Conservation (phyloP, 2,888 invertebrate genomes). For the Chydorus sphaericus region DNA sequence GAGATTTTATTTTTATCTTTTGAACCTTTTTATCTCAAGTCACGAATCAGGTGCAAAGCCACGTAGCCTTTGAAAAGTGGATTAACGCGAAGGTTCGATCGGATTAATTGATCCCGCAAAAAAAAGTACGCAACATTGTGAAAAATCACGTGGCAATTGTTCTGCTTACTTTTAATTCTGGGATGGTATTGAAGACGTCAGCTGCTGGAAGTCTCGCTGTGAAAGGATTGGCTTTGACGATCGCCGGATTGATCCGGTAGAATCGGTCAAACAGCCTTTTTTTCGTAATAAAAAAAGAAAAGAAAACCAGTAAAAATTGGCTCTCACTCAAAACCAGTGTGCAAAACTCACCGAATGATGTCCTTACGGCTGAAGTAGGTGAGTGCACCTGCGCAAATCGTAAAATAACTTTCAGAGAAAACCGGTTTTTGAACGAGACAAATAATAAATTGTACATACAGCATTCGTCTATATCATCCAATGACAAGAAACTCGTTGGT, state of each 20-base stretch:
- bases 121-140: too few species aligned
- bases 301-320: too few species aligned
- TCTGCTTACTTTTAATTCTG: slow-evolving; percentile 48
- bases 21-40: too few species aligned
- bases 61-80: too few species aligned
- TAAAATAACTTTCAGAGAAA: not conserved
- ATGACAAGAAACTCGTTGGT: not conserved
- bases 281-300: too few species aligned
- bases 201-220: slow-evolving; percentile 34
- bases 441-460: not conserved
- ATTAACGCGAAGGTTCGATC: too few species aligned
- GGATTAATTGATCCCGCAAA: too few species aligned
- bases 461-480: slow-evolving; percentile 7
- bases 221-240: slow-evolving; percentile 1
- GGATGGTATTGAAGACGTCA: slow-evolving; percentile 43
- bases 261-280: not conserved
- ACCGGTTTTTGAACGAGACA: not conserved
- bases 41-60: too few species aligned
- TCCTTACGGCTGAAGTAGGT: slow-evolving; percentile 8
- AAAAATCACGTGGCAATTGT: too few species aligned
- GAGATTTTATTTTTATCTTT: too few species aligned
- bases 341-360: slow-evolving; percentile 1
- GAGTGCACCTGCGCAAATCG: not conserved
- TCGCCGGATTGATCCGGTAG: not conserved
- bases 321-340: too few species aligned